phyloP scores from a whole-genome alignment of 2,888 invertebrate genomes.

The Papilio protenor region DNA sequence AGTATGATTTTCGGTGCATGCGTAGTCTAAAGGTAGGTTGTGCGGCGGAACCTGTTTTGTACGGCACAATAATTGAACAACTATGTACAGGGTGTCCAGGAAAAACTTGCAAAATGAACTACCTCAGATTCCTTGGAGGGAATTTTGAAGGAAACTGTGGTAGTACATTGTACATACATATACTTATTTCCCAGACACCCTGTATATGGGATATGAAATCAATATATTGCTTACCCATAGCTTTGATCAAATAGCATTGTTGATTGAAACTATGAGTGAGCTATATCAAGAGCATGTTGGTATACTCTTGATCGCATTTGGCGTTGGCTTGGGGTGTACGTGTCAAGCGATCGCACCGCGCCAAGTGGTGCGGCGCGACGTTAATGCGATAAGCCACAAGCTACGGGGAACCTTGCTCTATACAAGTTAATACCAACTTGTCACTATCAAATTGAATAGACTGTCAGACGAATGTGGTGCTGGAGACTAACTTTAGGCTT shows the following conservation, averaged over 20 bases:
- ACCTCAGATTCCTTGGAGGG: too few relatives aligned
- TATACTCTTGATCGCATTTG: background rate
- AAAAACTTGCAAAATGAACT: too few relatives aligned
- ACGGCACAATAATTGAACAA: too few relatives aligned
- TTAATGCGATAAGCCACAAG: slow-evolving; percentile 23
- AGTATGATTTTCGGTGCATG: too few relatives aligned
- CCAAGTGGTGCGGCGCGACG: slow-evolving; percentile 18
- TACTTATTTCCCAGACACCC: too few relatives aligned
- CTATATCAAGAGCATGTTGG: background rate
- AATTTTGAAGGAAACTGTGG: too few relatives aligned
- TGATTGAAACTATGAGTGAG: slow-evolving; percentile 44
- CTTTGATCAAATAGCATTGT: slow-evolving; percentile 31
- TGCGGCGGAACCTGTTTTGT: too few relatives aligned
- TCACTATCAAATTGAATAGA: background rate
- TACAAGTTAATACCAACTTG: slow-evolving; percentile 19
- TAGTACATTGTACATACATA: too few relatives aligned
- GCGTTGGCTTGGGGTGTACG: background rate
- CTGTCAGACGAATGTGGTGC: background rate
- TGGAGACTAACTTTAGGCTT: background rate
- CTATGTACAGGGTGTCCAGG: too few relatives aligned
- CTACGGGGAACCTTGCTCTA: slow-evolving; percentile 47
- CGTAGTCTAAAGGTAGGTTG: too few relatives aligned
- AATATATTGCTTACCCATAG: too few relatives aligned
- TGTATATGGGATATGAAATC: too few relatives aligned
- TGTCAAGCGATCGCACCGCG: slow-evolving; percentile 8